Evolutionary conservation across 2,797 vertebrate species (phyloP).

Genomic region (Threskiornis aethiopicus): DNA sequence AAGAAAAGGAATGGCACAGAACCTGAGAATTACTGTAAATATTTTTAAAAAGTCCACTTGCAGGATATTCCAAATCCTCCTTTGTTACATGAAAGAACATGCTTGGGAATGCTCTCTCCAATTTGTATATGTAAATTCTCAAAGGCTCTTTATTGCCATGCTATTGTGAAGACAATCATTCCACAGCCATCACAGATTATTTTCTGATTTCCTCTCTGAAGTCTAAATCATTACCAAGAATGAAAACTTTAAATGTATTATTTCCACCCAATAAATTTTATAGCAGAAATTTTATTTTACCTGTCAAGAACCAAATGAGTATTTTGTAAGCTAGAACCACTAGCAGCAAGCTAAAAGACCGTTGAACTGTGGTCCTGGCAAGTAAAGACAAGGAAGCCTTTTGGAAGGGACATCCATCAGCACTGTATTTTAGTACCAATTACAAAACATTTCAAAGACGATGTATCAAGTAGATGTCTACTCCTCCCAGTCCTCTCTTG

Average conservation of each 20-base stretch:
- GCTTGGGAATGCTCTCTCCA: background rate
- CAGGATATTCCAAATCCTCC: background rate
- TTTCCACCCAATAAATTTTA: background rate
- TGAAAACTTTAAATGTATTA: background rate
- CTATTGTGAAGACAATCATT: background rate
- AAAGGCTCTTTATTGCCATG: background rate
- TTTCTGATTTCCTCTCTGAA: background rate
- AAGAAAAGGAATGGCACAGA: background rate
- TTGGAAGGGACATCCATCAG: background rate
- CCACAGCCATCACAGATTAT: background rate
- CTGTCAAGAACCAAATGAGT: background rate
- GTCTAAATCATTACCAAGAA: background rate
- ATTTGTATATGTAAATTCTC: background rate
- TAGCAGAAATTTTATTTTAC: background rate
- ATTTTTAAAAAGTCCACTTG: background rate
- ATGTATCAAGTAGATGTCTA: background rate
- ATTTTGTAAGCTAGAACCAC: background rate
- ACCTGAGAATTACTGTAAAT: background rate
- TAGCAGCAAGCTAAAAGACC: background rate
- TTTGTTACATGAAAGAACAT: background rate
- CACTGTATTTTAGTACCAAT: background rate
- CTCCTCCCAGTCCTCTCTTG: background rate
- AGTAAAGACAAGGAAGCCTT: background rate
- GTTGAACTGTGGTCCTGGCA: background rate
- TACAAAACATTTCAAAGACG: background rate